Evolutionary conservation across 2,888 invertebrate species (phyloP), one percentile per base, ranked within the genome.

Genomic region (Euclidia mi): DNA sequence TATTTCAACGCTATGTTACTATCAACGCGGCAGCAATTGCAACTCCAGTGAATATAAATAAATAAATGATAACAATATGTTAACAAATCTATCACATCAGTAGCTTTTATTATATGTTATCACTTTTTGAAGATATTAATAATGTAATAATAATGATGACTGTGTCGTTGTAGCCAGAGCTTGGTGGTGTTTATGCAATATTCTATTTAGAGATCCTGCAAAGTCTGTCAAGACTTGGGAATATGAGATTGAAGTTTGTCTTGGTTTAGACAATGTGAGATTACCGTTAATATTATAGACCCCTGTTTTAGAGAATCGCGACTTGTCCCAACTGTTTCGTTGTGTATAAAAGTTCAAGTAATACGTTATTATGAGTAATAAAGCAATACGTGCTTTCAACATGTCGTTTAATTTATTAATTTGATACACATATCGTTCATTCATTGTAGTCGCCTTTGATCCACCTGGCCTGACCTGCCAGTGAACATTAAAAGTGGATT

Each of bases 321-420:
- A 84, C 87, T 88, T 85, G 88, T 82, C 82, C 84, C 73, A 68
- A 70, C 76, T 75, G 83, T 87, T 88, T 85, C 79, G 78, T 78
- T 79, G 72, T 84, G 65, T 78, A 74, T 82, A 78, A 89, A 89
- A 84, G 79, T 84, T 81, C 85, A 87, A 88, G 89, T 89, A 76
- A 67, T 66, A 69, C 56, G 51, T 76, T 73, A 74, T 80, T 82
- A 79, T 81, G 69, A 79, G 44, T 73, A 87, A 87, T 89, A 88
- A 87, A 88, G 79, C 75, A 75, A 72, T 80, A 67, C 53, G 70
- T 79, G 77, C 76, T 75, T 81, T 49, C 53, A 70, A 40, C 25
- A n/a, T n/a, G n/a, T n/a, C n/a, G n/a, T 9, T 55, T 42, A 18
- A 9, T 29, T 34, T 52, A 37, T 38, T 15, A 20, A 40, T 18